Evolutionary conservation across 1,140 invertebrate genomes (phyloP).

Genomic region (Nebria ingens): DNA sequence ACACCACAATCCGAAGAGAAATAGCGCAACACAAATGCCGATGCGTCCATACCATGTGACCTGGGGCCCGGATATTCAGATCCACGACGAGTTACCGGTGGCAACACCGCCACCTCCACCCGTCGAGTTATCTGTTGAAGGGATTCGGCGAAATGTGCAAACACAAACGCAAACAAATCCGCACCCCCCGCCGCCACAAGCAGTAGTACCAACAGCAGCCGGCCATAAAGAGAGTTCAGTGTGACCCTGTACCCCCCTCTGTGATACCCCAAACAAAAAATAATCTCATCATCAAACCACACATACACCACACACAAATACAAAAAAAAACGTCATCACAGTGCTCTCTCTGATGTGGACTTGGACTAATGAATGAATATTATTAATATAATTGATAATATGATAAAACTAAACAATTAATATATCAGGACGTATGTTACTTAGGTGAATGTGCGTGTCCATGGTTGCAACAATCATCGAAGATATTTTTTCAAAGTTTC

Average conservation of each 20-base stretch:
- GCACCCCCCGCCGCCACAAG: not conserved
- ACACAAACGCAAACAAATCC: not conserved
- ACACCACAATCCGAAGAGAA: conserved; percentile 23
- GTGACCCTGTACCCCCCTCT: not conserved
- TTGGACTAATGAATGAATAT: not conserved
- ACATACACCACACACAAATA: not conserved
- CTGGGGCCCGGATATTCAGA: conserved; percentile 34
- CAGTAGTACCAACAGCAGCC: not conserved
- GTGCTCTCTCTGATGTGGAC: not conserved
- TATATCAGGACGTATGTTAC: conserved; percentile 8
- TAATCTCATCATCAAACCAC: not conserved
- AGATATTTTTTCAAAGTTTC: conserved; percentile 9
- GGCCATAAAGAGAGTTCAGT: conserved; percentile 1
- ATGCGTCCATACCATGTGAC: conserved; percentile 35
- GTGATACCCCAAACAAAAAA: conserved; percentile 3
- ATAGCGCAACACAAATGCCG: conserved; percentile 34
- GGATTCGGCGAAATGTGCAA: not conserved
- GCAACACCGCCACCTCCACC: conserved; percentile 33
- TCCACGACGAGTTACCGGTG: conserved; percentile 24
- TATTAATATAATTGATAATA: not conserved
- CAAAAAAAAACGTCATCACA: not conserved
- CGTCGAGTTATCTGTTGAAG: not conserved
- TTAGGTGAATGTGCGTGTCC: conserved; percentile 7
- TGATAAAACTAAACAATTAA: too few species aligned
- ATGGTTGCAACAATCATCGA: conserved; percentile 8